Conservation (phyloP, 2,888 invertebrate species). For the Punctoribates punctum region DNA sequence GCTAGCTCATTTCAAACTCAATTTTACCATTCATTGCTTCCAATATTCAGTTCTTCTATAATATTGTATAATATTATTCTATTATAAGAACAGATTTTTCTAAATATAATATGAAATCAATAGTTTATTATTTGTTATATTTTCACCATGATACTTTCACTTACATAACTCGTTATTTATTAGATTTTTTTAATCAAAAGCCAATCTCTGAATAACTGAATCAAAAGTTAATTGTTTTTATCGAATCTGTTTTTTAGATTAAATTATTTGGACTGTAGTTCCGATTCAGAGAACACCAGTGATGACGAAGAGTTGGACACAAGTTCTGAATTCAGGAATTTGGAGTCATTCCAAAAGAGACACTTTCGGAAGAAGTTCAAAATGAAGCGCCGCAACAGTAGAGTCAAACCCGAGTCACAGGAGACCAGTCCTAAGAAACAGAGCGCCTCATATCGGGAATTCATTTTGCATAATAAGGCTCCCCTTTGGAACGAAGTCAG, state of each 20-base stretch:
- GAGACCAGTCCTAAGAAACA: constrained; percentile 6
- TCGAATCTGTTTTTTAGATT: constrained; percentile 39
- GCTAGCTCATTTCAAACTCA: no score
- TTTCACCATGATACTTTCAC: no score
- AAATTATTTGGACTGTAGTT: constrained; percentile 50
- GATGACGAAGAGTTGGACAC: constrained; percentile 49
- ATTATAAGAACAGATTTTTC: no score
- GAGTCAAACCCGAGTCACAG: constrained; percentile 40
- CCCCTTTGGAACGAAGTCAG: constrained; percentile 99
- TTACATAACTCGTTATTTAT: no score
- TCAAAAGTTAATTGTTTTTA: background rate
- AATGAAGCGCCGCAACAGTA: constrained; percentile 35
- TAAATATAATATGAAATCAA: no score
- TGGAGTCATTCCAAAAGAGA: constrained; percentile 82
- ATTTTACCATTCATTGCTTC: no score
- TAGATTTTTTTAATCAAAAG: no score
- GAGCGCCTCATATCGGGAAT: constrained; percentile 56
- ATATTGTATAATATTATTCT: no score
- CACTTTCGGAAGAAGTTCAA: constrained; percentile 82
- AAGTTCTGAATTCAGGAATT: constrained; percentile 66
- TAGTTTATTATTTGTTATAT: no score
- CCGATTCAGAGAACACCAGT: constrained; percentile 52
- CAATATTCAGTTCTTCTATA: no score
- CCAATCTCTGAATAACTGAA: no score
- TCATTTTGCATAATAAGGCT: constrained; percentile 94